phyloP scores from a whole-genome alignment of 2,113 vertebrate species.

The Stomatorhinus ivindoensis region DNA sequence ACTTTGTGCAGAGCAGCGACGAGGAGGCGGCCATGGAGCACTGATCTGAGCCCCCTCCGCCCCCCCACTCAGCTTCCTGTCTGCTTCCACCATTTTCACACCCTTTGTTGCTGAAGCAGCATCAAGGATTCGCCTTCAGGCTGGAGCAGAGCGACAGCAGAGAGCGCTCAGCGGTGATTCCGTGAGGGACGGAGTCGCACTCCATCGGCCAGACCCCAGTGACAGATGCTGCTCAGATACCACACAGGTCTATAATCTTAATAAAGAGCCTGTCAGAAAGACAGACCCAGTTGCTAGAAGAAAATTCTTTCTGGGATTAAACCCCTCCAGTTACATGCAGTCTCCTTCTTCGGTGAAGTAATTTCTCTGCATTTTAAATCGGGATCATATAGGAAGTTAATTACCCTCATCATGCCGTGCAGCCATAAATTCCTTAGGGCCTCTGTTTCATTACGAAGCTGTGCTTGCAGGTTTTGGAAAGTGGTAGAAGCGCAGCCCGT shows the following conservation, averaged over 20 bases:
- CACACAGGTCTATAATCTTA: neutral
- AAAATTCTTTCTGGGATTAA: neutral
- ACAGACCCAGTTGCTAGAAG: neutral
- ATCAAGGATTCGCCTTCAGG: neutral
- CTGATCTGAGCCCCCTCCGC: conserved; percentile 30
- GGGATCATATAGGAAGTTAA: conserved; percentile 3
- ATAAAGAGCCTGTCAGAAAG: neutral
- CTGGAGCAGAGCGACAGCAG: neutral
- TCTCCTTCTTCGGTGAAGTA: neutral
- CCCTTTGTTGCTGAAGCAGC: neutral
- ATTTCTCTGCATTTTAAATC: neutral
- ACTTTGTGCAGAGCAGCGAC: conserved; percentile 48
- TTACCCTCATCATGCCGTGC: neutral
- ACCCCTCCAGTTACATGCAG: neutral
- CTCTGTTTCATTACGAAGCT: neutral
- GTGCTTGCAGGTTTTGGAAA: neutral
- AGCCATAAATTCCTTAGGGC: neutral
- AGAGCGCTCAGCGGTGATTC: neutral
- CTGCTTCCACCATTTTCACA: neutral
- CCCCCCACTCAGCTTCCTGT: neutral
- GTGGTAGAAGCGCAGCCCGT: neutral
- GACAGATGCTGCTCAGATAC: neutral
- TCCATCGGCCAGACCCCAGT: neutral
- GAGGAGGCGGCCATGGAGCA: conserved; percentile 59
- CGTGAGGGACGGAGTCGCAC: neutral